Conservation (phyloP, 1,140 invertebrate species). For the Leucophenga varia region DNA sequence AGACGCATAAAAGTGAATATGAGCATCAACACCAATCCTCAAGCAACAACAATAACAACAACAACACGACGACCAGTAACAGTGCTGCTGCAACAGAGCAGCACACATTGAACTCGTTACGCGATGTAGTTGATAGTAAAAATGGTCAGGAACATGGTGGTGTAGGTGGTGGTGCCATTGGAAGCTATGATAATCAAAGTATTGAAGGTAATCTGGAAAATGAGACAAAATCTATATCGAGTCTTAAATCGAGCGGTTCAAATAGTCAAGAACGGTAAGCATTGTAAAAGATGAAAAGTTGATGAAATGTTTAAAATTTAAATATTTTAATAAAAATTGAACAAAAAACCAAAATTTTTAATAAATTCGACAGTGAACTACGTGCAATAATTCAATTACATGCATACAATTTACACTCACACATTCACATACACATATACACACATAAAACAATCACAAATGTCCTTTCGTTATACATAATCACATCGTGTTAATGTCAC, state of each 20-base stretch:
- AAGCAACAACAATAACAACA: constrained; percentile 28
- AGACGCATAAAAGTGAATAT: constrained; percentile 51
- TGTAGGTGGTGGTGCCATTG: constrained; percentile 10
- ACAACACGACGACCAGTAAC: not conserved
- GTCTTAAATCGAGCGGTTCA: constrained; percentile 66
- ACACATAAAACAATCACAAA: constrained; percentile 5
- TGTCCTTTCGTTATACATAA: not conserved
- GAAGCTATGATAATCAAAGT: constrained; percentile 39
- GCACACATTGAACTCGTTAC: constrained; percentile 28
- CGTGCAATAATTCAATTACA: not conserved
- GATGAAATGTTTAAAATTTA: not conserved
- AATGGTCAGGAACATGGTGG: constrained; percentile 13
- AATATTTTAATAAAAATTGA: not conserved
- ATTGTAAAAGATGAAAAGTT: too few species aligned
- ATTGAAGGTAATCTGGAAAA: constrained; percentile 72
- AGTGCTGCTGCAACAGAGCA: constrained; percentile 22
- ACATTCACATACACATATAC: not conserved
- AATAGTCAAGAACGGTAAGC: constrained; percentile 60
- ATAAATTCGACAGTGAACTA: not conserved
- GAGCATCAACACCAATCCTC: constrained; percentile 36
- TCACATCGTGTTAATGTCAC: too few species aligned
- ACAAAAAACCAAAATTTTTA: not conserved
- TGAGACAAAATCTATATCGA: constrained; percentile 66
- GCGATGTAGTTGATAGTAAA: constrained; percentile 43
- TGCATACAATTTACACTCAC: constrained; percentile 2